Evolutionary conservation across 2,797 vertebrate species (phyloP).

Genomic region (Hippoglossus hippoglossus): DNA sequence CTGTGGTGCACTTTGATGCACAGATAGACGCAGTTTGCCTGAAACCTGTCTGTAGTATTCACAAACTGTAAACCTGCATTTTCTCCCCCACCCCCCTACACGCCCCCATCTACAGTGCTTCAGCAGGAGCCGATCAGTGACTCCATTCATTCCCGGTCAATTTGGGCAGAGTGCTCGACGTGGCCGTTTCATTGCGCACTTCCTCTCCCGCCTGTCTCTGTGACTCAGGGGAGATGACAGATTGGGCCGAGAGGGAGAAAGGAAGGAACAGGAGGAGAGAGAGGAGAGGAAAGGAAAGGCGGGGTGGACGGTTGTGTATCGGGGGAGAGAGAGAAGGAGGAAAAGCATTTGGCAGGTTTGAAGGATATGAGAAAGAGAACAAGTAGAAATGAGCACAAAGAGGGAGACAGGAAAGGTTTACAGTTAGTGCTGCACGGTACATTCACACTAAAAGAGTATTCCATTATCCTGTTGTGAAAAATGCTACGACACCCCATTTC

Average conservation of each 20-base stretch:
- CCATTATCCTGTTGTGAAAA: neutral
- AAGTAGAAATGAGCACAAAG: conserved; percentile 14
- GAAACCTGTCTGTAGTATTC: conserved; percentile 17
- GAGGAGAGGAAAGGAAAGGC: conserved; percentile 14
- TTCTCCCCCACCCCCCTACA: neutral
- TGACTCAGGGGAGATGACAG: conserved; percentile 41
- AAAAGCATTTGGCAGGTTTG: neutral
- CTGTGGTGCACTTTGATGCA: no score
- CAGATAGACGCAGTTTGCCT: conserved; percentile 17
- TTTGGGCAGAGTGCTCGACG: conserved; percentile 75
- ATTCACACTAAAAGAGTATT: neutral
- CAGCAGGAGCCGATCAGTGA: conserved; percentile 70
- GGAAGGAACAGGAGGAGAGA: conserved; percentile 35
- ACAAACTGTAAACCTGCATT: conserved; percentile 20
- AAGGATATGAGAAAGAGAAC: neutral
- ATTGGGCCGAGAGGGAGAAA: conserved; percentile 21
- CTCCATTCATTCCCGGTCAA: conserved; percentile 80
- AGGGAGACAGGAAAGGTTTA: conserved; percentile 11
- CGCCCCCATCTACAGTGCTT: conserved; percentile 45
- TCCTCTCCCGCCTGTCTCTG: conserved; percentile 71
- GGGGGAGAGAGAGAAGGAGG: neutral
- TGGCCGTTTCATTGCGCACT: conserved; percentile 73
- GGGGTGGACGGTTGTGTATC: conserved; percentile 7
- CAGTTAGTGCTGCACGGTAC: neutral
- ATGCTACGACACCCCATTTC: neutral